phyloP scores from a whole-genome alignment of 2,113 vertebrate species.

The Lophura nycthemera region DNA sequence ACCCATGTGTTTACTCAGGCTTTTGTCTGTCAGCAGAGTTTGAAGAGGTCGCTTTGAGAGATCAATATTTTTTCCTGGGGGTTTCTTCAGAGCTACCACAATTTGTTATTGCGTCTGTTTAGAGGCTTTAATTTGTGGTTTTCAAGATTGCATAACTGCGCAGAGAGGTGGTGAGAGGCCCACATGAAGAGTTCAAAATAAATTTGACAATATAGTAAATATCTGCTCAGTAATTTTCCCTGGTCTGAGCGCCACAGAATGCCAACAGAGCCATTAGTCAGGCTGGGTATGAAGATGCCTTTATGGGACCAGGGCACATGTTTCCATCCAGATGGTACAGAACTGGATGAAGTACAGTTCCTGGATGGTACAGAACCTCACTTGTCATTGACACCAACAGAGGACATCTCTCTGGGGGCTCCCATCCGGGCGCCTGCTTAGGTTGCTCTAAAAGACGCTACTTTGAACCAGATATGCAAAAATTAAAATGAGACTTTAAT shows the following conservation, averaged over 20 bases:
- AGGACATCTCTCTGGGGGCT: background rate
- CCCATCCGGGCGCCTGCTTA: background rate
- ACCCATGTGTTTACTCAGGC: slow-evolving; percentile 68
- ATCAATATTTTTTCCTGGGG: slow-evolving; percentile 62
- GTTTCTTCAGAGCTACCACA: slow-evolving; percentile 67
- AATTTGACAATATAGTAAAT: slow-evolving; percentile 71
- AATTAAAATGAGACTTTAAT: slow-evolving; percentile 30
- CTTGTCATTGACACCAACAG: background rate
- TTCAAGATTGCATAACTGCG: slow-evolving; percentile 68
- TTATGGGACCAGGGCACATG: slow-evolving; percentile 7
- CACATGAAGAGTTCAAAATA: slow-evolving; percentile 71
- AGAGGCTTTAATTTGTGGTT: slow-evolving; percentile 72
- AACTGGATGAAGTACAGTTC: background rate
- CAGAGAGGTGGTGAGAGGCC: slow-evolving; percentile 71
- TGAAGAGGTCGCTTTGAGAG: slow-evolving; percentile 58
- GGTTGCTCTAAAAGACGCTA: background rate
- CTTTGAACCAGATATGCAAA: slow-evolving; percentile 7
- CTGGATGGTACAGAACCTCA: background rate
- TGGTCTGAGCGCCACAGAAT: slow-evolving; percentile 27
- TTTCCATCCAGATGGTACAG: slow-evolving; percentile 37
- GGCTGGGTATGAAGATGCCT: background rate
- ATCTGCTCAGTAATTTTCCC: slow-evolving; percentile 70
- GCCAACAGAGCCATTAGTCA: slow-evolving; percentile 46
- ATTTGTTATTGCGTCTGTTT: slow-evolving; percentile 60
- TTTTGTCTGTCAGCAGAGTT: slow-evolving; percentile 72